Base-by-base conservation (phyloP, 2,888 invertebrate genomes). In the Philereme transversata region DNA sequence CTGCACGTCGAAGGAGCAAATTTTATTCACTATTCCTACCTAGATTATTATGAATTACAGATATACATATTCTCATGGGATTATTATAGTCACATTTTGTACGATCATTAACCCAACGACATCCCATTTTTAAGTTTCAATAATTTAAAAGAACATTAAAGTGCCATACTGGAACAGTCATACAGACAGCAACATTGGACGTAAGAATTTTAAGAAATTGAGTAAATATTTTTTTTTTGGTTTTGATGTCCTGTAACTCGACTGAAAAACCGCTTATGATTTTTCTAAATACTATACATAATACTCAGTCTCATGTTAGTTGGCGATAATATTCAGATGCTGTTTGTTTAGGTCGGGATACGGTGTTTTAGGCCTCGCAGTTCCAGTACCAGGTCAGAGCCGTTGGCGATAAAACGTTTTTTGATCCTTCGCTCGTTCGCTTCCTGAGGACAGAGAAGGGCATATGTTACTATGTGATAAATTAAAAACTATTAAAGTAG, bases 331-430 rank as follows among this genome's bases (percentile, higher is more conserved):
- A 73, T 81, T 82, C 71, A 60, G 80, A 73, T 73, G 75, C 36
- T 73, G 70, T 78, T 69, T 70, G 74, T 81, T 93, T 94, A 94
- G 79, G 94, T 93, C 52, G 91, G 83, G 68, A 92, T 92, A 76
- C 89, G 90, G 78, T 94, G 94, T 83, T 95, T 95, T 57, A 95
- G 88, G 56, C 94, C 94, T 69, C 94, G 93, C 55, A 95, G 91
- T 82, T 95, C 94, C 47, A 93, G 87, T 4, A 94, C 95, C 57
- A 95, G 87, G 72, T 93, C 94, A 57, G 94, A 94, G 79, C 95
- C 95, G 65, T 92, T 93, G 1, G 94, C 92, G 50, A 95, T 93
- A 78, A 94, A 95, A 60, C 95, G 92, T 77, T 95, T 95, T 71
- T 94, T 93, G 78, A 95, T 93, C 71, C 93, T 88, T 68, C 90